Conservation (phyloP, 2,888 invertebrate genomes). For the Megamerina dolium region DNA sequence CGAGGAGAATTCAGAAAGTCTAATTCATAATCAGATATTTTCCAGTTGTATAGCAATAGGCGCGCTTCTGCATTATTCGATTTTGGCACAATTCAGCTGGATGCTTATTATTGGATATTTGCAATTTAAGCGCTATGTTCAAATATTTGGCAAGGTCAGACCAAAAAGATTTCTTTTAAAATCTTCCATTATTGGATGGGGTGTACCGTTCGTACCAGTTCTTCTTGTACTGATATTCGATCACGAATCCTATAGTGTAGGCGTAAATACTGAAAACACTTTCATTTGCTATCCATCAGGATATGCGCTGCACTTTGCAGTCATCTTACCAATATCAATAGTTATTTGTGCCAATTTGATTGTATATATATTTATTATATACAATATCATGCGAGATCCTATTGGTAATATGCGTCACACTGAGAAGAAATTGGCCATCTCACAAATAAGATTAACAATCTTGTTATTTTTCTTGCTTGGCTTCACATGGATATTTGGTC, state of each 20-base stretch:
- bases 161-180: constrained; percentile 59
- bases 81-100: constrained; percentile 65
- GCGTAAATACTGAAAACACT: constrained; percentile 23
- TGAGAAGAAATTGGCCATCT: constrained; percentile 35
- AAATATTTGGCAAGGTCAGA: constrained; percentile 54
- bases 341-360: constrained; percentile 53
- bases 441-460: constrained; percentile 54
- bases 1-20: constrained; percentile 35
- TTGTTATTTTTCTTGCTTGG: constrained; percentile 58
- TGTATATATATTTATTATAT: constrained; percentile 54
- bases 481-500: constrained; percentile 57
- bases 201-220: constrained; percentile 54
- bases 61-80: constrained; percentile 59
- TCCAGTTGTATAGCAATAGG: constrained; percentile 56
- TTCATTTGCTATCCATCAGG: constrained; percentile 55
- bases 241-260: constrained; percentile 50
- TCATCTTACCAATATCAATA: constrained; percentile 53
- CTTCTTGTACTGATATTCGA: constrained; percentile 49
- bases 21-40: constrained; percentile 35
- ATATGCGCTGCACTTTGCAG: constrained; percentile 50
- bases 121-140: constrained; percentile 62
- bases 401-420: constrained; percentile 51
- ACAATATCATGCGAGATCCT: constrained; percentile 51
- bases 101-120: constrained; percentile 64
- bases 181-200: constrained; percentile 60